Conservation (phyloP, 2,888 invertebrate genomes). For the Malthinus flaveolus region DNA sequence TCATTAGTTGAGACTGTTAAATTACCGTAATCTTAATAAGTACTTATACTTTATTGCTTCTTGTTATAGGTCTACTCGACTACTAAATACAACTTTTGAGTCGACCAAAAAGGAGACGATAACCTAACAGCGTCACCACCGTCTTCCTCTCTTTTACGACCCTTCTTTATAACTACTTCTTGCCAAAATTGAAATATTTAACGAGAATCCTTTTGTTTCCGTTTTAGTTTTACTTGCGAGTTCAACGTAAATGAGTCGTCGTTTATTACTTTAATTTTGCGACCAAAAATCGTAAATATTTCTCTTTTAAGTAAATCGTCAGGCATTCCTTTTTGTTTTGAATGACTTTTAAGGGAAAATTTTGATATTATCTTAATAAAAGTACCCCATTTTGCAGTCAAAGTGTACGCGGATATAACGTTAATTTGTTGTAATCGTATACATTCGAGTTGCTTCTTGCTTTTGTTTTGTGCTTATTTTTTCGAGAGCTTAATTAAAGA, state of each 20-base stretch:
- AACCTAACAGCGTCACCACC: slow-evolving; percentile 40
- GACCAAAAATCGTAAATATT: slow-evolving; percentile 1
- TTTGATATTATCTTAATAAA: no score
- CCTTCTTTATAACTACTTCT: slow-evolving; percentile 41
- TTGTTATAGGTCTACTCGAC: slow-evolving; percentile 27
- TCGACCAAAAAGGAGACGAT: slow-evolving; percentile 36
- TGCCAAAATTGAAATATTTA: slow-evolving; percentile 48
- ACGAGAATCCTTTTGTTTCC: slow-evolving; percentile 33
- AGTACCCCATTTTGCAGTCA: no score
- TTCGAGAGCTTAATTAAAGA: no score
- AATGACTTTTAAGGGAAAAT: neutral
- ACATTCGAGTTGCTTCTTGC: no score
- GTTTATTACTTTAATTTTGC: slow-evolving; percentile 7
- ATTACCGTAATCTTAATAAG: slow-evolving; percentile 31
- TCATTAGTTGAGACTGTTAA: slow-evolving; percentile 25
- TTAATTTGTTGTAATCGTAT: no score
- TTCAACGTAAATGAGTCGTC: slow-evolving; percentile 4
- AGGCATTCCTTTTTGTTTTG: slow-evolving; percentile 4
- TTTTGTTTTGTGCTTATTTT: no score
- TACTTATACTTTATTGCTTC: slow-evolving; percentile 30
- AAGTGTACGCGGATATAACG: no score
- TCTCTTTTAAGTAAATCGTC: neutral
- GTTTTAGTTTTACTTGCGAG: slow-evolving; percentile 4
- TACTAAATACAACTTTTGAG: slow-evolving; percentile 24
- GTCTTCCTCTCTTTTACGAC: slow-evolving; percentile 42